Evolutionary conservation across 2,797 vertebrate species (phyloP).

Genomic region (Ctenochaetus hawaiiensis): DNA sequence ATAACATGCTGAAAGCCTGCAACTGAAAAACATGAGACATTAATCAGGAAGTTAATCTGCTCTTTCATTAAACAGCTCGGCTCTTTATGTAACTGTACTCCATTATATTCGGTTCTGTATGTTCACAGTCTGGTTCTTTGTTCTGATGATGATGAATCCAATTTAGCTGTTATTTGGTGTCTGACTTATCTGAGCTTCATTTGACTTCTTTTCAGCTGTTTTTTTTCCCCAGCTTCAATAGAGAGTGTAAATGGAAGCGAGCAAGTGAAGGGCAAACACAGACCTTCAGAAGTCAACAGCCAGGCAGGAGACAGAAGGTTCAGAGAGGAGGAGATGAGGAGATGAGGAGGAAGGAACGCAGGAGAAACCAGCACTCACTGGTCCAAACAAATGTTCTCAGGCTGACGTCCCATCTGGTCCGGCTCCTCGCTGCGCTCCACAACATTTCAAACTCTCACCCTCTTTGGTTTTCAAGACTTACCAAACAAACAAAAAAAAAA

Average conservation of each 20-base stretch:
- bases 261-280: conserved; percentile 40
- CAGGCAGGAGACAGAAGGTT: conserved; percentile 35
- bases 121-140: background rate
- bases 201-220: conserved; percentile 27
- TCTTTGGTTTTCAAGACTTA: conserved; percentile 25
- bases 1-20: background rate
- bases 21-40: too few relatives aligned
- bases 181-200: conserved; percentile 23
- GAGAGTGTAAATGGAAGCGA: conserved; percentile 24
- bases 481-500: conserved; percentile 30
- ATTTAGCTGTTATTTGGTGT: conserved; percentile 24
- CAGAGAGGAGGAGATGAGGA: conserved; percentile 8
- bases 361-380: conserved; percentile 23
- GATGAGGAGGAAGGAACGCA: conserved; percentile 30
- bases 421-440: background rate
- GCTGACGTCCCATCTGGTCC: conserved; percentile 32
- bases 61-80: background rate
- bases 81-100: background rate
- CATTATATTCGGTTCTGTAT: background rate
- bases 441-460: conserved; percentile 9
- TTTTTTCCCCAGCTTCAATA: conserved; percentile 20
- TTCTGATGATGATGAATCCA: conserved; percentile 22
- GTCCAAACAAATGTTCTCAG: conserved; percentile 10
- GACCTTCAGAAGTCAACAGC: conserved; percentile 49
- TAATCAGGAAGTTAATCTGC: background rate